Conservation (phyloP, 2,113 vertebrate genomes). For the Mustela nigripes region DNA sequence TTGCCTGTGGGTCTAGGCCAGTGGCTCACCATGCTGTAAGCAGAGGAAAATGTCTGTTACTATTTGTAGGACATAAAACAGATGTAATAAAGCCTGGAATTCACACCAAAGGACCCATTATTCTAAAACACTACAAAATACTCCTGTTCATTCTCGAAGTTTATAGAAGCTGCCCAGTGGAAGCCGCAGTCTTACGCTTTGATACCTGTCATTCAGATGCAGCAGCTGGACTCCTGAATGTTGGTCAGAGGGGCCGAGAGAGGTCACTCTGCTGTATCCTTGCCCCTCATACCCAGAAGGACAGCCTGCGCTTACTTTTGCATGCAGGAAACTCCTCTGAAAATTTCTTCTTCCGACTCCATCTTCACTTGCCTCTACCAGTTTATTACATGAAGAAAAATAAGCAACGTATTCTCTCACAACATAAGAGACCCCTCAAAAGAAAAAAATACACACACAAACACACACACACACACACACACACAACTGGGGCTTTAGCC, state of each 20-base stretch:
- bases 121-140: constrained; percentile 64
- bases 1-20: constrained; percentile 30
- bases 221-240: not conserved
- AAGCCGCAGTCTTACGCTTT: not conserved
- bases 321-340: not conserved
- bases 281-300: not conserved
- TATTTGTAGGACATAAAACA: constrained; percentile 65
- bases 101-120: constrained; percentile 32
- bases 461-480: not conserved
- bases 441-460: not conserved
- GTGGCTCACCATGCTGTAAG: not conserved
- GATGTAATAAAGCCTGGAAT: constrained; percentile 59
- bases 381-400: constrained; percentile 48
- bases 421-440: constrained; percentile 49
- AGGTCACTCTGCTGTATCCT: not conserved
- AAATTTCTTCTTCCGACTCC: not conserved
- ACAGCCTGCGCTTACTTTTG: not conserved
- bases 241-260: not conserved
- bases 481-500: not conserved
- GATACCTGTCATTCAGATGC: not conserved
- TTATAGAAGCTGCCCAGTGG: not conserved
- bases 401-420: not conserved
- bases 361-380: not conserved
- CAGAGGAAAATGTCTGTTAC: constrained; percentile 53
- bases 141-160: not conserved